A percentile compares a stretch with the other conserved stretches of the same genome.
Evolutionary conservation across 2,888 invertebrate genomes (phyloP).

Genomic region (Athrips mouffetella): DNA sequence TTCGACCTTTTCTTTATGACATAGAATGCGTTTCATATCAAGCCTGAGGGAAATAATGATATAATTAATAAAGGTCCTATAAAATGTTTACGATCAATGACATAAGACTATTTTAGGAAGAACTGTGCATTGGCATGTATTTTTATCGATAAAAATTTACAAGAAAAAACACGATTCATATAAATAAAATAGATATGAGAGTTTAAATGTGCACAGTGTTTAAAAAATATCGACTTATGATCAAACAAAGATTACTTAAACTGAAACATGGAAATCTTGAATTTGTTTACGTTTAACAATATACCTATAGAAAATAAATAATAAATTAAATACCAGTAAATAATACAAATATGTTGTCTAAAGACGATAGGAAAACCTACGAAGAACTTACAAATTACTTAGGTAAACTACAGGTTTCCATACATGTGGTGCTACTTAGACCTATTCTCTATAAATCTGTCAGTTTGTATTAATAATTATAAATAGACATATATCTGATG

Average conservation of each 20-base stretch:
- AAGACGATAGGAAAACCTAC: neutral
- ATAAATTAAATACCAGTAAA: neutral
- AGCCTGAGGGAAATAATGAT: slow-evolving; percentile 20
- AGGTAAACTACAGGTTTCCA: slow-evolving; percentile 1
- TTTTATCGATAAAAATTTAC: slow-evolving; percentile 2
- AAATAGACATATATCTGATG: neutral
- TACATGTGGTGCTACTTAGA: neutral
- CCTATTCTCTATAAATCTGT: slow-evolving; percentile 8
- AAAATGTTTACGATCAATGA: slow-evolving; percentile 45
- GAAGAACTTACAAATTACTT: neutral
- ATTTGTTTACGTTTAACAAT: too few species aligned
- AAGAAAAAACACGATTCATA: neutral
- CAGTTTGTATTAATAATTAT: neutral
- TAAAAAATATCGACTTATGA: too few species aligned
- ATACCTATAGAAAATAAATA: too few species aligned
- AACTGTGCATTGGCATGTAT: neutral
- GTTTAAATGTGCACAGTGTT: too few species aligned
- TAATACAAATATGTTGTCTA: neutral
- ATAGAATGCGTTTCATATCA: neutral
- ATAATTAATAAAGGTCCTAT: slow-evolving; percentile 46
- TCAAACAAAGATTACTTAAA: too few species aligned
- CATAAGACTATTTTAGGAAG: slow-evolving; percentile 26
- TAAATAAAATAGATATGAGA: too few species aligned
- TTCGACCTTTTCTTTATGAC: neutral
- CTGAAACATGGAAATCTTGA: too few species aligned